Evolutionary conservation across 1,140 invertebrate species (phyloP).

Genomic region (Palaemon carinicauda): DNA sequence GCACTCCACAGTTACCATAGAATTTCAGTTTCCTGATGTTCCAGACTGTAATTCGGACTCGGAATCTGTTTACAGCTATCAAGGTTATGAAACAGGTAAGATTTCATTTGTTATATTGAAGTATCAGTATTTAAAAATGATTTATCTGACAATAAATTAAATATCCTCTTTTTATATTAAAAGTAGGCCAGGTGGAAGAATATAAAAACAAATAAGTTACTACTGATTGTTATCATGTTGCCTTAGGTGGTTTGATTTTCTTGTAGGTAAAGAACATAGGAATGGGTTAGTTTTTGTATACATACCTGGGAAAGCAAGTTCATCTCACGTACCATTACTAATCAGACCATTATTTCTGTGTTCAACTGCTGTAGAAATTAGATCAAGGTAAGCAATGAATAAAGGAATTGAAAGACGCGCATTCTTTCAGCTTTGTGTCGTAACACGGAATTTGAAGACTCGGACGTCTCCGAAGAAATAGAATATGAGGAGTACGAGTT

Average conservation of each 20-base stretch:
- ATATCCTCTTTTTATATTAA: background rate
- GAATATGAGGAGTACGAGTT: slow-evolving; percentile 40
- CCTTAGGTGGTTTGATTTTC: too few relatives aligned
- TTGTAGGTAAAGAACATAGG: too few relatives aligned
- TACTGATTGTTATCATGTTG: too few relatives aligned
- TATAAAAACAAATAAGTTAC: too few relatives aligned
- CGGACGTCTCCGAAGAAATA: slow-evolving; percentile 9
- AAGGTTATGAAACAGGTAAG: slow-evolving; percentile 44
- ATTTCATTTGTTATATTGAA: background rate
- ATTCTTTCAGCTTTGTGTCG: slow-evolving; percentile 16
- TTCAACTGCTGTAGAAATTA: too few relatives aligned
- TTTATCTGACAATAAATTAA: background rate
- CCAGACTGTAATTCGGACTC: slow-evolving; percentile 34
- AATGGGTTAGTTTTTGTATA: too few relatives aligned
- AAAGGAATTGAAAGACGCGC: background rate
- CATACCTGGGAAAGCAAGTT: too few relatives aligned
- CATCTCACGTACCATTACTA: too few relatives aligned
- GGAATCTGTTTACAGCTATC: slow-evolving; percentile 25
- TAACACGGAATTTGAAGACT: slow-evolving; percentile 36
- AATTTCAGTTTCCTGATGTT: background rate
- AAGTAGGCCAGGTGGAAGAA: too few relatives aligned
- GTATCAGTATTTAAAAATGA: background rate
- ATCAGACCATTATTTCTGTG: too few relatives aligned
- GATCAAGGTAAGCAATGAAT: too few relatives aligned
- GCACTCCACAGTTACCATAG: background rate